Percentiles rank a stretch among this genome's conserved stretches.
phyloP scores from a whole-genome alignment of 2,888 invertebrate genomes.

The Dione vanillae region DNA sequence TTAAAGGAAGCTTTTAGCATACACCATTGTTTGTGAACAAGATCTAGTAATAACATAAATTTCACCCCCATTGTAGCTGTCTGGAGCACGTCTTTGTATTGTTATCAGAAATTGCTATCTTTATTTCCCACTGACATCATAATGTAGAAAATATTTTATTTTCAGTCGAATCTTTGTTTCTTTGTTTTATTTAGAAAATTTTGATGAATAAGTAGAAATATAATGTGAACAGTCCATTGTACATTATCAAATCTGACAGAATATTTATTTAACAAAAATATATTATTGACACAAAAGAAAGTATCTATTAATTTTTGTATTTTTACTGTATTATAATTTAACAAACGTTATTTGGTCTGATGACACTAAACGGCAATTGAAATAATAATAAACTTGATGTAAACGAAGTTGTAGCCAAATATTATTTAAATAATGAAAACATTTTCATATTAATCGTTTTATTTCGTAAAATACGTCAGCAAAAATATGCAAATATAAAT shows the following conservation, averaged over 20 bases:
- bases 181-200: background rate
- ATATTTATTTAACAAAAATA: too few relatives aligned
- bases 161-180: background rate
- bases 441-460: too few relatives aligned
- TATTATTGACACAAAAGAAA: too few relatives aligned
- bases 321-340: too few relatives aligned
- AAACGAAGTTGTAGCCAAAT: too few relatives aligned
- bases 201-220: background rate
- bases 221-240: background rate
- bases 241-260: background rate
- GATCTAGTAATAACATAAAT: constrained; percentile 20
- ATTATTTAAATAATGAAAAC: too few relatives aligned
- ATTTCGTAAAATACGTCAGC: too few relatives aligned
- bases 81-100: constrained; percentile 24
- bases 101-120: constrained; percentile 25
- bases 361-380: too few relatives aligned
- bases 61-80: constrained; percentile 14
- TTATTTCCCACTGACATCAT: constrained; percentile 13
- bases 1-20: constrained; percentile 8
- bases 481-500: too few relatives aligned
- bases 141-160: constrained; percentile 10
- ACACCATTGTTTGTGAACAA: constrained; percentile 13
- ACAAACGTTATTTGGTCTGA: too few relatives aligned
- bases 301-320: too few relatives aligned
- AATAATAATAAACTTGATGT: too few relatives aligned